Evolutionary conservation across 2,113 vertebrate genomes (phyloP), one percentile per base, ranked within the genome.

Genomic region (Callospermophilus lateralis): DNA sequence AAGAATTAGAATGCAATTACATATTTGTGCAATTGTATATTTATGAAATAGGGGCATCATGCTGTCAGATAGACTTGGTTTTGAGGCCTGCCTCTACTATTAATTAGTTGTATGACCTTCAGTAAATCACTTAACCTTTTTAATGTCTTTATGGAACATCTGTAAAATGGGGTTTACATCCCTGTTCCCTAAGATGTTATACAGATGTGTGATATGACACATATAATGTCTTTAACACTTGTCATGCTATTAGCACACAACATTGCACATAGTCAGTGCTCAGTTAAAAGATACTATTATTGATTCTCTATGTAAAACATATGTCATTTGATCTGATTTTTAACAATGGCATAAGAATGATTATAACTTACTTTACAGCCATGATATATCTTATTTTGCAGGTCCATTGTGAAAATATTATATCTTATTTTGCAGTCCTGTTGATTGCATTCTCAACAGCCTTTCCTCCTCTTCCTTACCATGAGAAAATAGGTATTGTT

Each of bases 251-350:
- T 34, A 85, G 67, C 42, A 51, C 20, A 48, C 42, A 73, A 73
- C 51, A 89, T 83, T 92, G 73, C 37, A 89, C 51, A 73, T 34
- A 51, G 6, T 34, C 68, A 79, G n/a, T 74, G 42, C 45, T 87
- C 48, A 85, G 93, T 70, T 63, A 80, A 86, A 96, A 84, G 13
- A 53, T 17, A 53, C 51, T 13, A 4, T 87, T 63, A 42, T 88
- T 84, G 28, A 19, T 92, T 93, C 77, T 84, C 39, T 76, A 5
- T 53, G 70, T 42, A 37, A 89, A 74, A 11, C 51, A 51, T n/a
- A 2, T 65, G 53, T 84, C 84, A 95, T 78, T 65, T 80, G 73
- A 74, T 63, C 53, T 89, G 89, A 86, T 89, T 74, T 74, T n/a
- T 92, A 53, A 45, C 91, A 42, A 34, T 11, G 61, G 85, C 87